Conservation (phyloP, 1,140 invertebrate species). For the Zaprionus davidi region DNA sequence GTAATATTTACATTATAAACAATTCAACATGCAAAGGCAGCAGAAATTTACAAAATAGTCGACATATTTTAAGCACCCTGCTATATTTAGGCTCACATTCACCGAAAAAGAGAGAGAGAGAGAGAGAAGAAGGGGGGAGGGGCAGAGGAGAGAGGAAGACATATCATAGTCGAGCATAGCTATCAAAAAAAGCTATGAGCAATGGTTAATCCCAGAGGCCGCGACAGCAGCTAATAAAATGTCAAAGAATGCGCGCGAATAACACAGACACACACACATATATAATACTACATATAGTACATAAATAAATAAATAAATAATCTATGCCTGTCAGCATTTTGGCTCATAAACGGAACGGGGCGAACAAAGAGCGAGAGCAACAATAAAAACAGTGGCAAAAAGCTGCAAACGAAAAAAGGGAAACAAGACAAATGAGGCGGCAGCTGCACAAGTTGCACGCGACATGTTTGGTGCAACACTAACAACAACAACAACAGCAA, state of each 20-base stretch:
- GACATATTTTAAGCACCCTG: slow-evolving; percentile 13
- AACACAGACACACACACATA: slow-evolving; percentile 1
- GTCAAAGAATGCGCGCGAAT: slow-evolving; percentile 55
- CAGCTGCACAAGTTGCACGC: slow-evolving; percentile 45
- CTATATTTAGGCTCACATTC: slow-evolving; percentile 17
- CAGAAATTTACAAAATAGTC: neutral
- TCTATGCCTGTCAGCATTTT: slow-evolving; percentile 53
- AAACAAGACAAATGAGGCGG: slow-evolving; percentile 36
- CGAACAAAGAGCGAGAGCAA: slow-evolving; percentile 4
- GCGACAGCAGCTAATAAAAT: slow-evolving; percentile 39
- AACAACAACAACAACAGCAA: slow-evolving; percentile 14
- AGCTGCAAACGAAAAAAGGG: neutral
- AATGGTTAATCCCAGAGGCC: slow-evolving; percentile 50
- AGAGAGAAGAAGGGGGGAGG: neutral
- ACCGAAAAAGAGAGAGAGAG: neutral
- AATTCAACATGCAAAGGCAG: slow-evolving; percentile 12
- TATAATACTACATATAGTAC: neutral
- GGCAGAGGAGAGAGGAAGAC: neutral
- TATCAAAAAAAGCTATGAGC: slow-evolving; percentile 32
- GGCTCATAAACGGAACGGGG: slow-evolving; percentile 48
- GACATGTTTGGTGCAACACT: neutral
- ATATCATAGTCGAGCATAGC: slow-evolving; percentile 5
- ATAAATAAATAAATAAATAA: slow-evolving; percentile 47
- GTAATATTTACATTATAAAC: slow-evolving; percentile 26
- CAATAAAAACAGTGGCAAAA: slow-evolving; percentile 12